Base-by-base conservation (phyloP, 2,113 vertebrate genomes). In the Sciurus niger region DNA sequence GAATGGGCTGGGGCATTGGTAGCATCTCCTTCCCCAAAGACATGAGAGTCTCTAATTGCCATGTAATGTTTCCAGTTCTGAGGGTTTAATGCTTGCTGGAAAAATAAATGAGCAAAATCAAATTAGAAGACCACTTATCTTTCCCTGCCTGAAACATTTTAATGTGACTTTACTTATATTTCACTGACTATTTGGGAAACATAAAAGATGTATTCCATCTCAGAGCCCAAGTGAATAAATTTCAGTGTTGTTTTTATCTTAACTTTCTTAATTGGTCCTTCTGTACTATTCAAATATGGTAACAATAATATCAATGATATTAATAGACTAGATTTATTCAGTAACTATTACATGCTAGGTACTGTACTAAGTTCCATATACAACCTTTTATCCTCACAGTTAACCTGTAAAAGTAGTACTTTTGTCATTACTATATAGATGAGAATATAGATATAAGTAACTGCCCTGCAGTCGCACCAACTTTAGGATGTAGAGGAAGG, bases 61-160 rank as follows among this genome's bases (percentile, higher is more conserved):
- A 65, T 30, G 51, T 46, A 55, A 58, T 93, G 16, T 82, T 82
- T 74, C 46, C 12, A 72, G 32, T 93, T 95, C 30, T 80, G 67
- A 97, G 76, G 0, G 30, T 87, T 96, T 93, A 95, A 72, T 95
- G 73, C 18, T 85, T 96, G 58, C 63, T 85, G 37, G 79, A 93
- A 96, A 97, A 95, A 96, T 96, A 95, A 96, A 96, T 90, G 77
- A 89, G 84, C 51, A 95, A 97, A 97, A 83, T 80, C 73, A 96
- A 90, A 65, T 93, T 96, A 97, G 70, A 82, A 73, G 53, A 92
- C 11, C 87, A 88, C 60, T 95, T 96, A 89, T 83, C 90, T 94
- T 95, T 95, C 89, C 63, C 82, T 70, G 53, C 82, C 83, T 89
- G 86, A 94, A 89, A 93, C 73, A 78, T 84, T 95, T 96, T 96